phyloP scores from a whole-genome alignment of 1,140 invertebrate species.

The Tetranychus urticae region DNA sequence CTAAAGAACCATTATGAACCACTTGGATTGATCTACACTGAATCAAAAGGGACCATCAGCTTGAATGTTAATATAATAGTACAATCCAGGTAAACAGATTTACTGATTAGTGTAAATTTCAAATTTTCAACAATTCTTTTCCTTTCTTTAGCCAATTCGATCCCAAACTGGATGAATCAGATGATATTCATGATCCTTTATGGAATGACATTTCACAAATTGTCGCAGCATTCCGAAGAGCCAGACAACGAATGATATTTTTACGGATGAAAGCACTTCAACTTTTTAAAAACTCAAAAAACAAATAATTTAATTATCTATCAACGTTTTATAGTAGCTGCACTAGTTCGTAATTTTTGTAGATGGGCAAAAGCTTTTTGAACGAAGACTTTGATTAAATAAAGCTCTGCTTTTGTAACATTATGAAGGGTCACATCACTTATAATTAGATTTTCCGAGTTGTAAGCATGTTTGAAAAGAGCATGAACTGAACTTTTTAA shows the following conservation, averaged over 20 bases:
- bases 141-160: too few relatives aligned
- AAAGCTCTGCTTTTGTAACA: slow-evolving; percentile 6
- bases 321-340: neutral
- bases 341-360: slow-evolving; percentile 3
- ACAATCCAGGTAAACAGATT: neutral
- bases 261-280: neutral
- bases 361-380: slow-evolving; percentile 5
- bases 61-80: neutral
- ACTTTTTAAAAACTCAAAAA: neutral
- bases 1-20: neutral
- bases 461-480: slow-evolving; percentile 1
- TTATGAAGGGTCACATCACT: slow-evolving; percentile 5
- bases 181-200: neutral
- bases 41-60: neutral
- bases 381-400: slow-evolving; percentile 4
- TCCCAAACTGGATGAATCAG: too few relatives aligned
- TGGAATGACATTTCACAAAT: neutral
- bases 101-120: neutral
- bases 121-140: too few relatives aligned
- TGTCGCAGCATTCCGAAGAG: neutral
- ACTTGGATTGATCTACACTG: neutral
- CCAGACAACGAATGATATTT: neutral
- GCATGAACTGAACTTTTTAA: neutral
- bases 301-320: too few relatives aligned
- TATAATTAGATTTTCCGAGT: neutral